A percentile compares a stretch with the other conserved stretches of the same genome.
phyloP scores from a whole-genome alignment of 2,113 vertebrate species.

The Cisticola juncidis region DNA sequence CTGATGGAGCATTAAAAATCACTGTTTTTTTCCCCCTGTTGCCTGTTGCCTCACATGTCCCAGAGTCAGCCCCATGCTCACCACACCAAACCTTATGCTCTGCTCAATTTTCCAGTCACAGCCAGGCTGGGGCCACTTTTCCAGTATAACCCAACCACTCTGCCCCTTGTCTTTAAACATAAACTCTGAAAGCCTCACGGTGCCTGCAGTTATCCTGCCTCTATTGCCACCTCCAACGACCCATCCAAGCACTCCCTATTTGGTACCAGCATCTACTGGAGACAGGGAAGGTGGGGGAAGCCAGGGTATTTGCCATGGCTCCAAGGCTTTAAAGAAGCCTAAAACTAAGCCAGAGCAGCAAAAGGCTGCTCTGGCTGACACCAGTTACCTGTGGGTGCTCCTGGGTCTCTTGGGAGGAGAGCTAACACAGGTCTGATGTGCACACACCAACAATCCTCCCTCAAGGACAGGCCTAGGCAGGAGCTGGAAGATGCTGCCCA shows the following conservation, averaged over 20 bases:
- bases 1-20: background rate
- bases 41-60: background rate
- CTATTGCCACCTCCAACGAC: background rate
- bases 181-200: background rate
- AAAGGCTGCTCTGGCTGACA: background rate
- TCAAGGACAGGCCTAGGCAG: background rate
- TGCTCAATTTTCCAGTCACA: background rate
- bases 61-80: background rate
- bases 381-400: background rate
- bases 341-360: background rate
- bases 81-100: background rate
- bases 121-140: background rate
- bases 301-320: background rate
- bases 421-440: background rate
- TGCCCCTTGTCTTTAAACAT: background rate
- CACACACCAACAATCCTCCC: background rate
- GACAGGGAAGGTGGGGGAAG: background rate
- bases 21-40: rapidly evolving
- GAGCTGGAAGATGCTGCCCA: background rate
- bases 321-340: background rate
- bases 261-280: background rate
- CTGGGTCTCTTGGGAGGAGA: background rate
- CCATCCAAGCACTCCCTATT: background rate
- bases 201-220: background rate
- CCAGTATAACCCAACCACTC: background rate